Evolutionary conservation across 2,888 invertebrate species (phyloP).

Genomic region (Archaeoteleia sp.): DNA sequence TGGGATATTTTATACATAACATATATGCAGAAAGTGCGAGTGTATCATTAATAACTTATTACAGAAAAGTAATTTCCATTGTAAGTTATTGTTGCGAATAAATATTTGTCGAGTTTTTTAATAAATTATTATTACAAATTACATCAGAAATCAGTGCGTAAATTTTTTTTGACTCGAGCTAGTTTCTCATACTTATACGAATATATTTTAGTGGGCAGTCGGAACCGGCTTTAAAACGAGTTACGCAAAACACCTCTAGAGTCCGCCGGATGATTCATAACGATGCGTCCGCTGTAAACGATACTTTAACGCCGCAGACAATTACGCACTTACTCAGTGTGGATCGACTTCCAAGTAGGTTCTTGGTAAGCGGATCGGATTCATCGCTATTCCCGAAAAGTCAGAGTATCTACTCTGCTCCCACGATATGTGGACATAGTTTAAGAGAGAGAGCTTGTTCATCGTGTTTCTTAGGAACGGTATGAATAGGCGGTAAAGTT

Average conservation of each 20-base stretch:
- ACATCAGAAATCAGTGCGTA: slow-evolving; percentile 6
- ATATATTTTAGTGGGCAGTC: slow-evolving; percentile 33
- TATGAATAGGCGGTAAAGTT: no score
- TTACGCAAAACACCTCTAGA: slow-evolving; percentile 47
- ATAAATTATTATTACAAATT: slow-evolving; percentile 20
- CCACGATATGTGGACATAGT: slow-evolving; percentile 39
- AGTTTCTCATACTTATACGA: slow-evolving; percentile 43
- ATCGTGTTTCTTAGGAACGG: no score
- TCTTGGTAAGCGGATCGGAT: slow-evolving; percentile 48
- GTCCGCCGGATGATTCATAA: slow-evolving; percentile 57
- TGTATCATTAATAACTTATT: no score
- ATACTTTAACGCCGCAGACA: slow-evolving; percentile 55
- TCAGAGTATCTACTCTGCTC: slow-evolving; percentile 44
- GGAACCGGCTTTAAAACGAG: slow-evolving; percentile 50
- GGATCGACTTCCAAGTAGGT: slow-evolving; percentile 54
- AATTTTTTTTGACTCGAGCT: slow-evolving; percentile 30
- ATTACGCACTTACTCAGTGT: slow-evolving; percentile 53
- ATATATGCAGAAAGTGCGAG: no score
- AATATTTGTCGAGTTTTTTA: no score
- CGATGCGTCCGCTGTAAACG: slow-evolving; percentile 54
- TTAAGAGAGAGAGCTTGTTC: no score
- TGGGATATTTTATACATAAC: no score
- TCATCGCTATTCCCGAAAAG: slow-evolving; percentile 58
- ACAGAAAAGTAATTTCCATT: no score
- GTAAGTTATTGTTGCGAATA: no score